Evolutionary conservation across 2,797 vertebrate genomes (phyloP).

Genomic region (Myotis vivesi): DNA sequence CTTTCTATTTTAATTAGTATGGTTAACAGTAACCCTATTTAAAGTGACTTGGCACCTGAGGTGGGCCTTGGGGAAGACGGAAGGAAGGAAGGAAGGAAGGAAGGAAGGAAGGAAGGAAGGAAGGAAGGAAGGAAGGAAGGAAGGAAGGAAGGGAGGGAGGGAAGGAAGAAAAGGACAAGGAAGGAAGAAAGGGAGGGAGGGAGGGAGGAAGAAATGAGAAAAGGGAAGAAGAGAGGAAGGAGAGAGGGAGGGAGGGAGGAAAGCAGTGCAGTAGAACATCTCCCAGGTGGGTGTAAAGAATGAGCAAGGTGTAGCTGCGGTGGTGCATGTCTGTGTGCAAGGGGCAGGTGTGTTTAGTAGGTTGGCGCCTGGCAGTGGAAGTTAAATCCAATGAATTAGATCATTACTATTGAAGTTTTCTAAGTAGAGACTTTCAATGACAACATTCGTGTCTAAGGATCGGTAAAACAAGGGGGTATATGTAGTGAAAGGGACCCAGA

Average conservation of each 20-base stretch:
- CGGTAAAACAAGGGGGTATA: not conserved
- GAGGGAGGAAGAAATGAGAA: fast-evolving
- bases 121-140: fast-evolving
- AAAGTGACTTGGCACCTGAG: not conserved
- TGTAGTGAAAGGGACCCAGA: not conserved
- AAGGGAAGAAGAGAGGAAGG: not conserved
- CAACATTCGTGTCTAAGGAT: not conserved
- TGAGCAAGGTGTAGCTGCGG: not conserved
- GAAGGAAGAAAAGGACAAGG: too few species aligned
- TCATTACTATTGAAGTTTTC: not conserved
- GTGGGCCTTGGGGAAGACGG: not conserved
- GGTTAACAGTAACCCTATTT: not conserved
- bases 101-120: not conserved
- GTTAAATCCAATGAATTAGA: not conserved
- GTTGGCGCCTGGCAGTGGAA: not conserved
- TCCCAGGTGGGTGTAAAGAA: not conserved
- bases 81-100: not conserved
- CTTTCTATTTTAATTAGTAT: not conserved
- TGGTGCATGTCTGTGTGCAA: fast-evolving
- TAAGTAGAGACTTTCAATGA: not conserved
- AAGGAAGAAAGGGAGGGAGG: not conserved
- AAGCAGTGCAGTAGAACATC: too few species aligned
- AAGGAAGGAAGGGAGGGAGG: not conserved
- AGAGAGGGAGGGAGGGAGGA: not conserved
- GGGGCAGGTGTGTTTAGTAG: fast-evolving